These are phyloP conservation scores for Atherinomorus stipes DNA, from an alignment of 2,113 vertebrate genomes.

Conservation along the genomic window DNA sequence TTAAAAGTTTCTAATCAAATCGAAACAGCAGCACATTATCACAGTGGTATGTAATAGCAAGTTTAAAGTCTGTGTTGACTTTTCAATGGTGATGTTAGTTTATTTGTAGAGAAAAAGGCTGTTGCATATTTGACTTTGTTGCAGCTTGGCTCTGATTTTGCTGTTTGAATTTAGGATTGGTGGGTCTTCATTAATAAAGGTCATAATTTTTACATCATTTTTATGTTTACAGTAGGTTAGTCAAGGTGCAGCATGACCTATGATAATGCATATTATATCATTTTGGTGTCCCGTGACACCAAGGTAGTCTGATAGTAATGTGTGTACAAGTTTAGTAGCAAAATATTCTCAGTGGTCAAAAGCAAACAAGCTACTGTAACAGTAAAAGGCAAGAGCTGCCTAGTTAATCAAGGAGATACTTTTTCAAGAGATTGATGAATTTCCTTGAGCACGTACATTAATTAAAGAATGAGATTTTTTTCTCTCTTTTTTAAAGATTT, in stretches of 20 bases:
- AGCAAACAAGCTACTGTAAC: conserved; percentile 63
- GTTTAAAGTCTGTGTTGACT: too few relatives aligned
- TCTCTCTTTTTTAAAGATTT: conserved; percentile 35
- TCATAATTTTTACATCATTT: too few relatives aligned
- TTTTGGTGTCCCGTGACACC: too few relatives aligned
- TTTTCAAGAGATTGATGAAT: conserved; percentile 66
- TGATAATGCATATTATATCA: background rate
- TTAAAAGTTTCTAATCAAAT: too few relatives aligned
- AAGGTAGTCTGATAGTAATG: conserved; percentile 14
- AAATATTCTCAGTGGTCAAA: conserved; percentile 48
- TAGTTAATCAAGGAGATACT: conserved; percentile 74
- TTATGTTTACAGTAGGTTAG: too few relatives aligned
- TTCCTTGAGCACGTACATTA: conserved; percentile 56
- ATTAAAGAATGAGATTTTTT: conserved; percentile 61
- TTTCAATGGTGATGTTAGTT: too few relatives aligned
- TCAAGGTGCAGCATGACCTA: conserved; percentile 18
- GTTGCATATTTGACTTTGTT: too few relatives aligned
- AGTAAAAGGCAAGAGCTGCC: conserved; percentile 41
- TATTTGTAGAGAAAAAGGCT: too few relatives aligned
- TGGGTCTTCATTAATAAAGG: background rate
- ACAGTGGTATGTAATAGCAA: too few relatives aligned
- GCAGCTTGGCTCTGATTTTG: too few relatives aligned
- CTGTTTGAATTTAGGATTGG: too few relatives aligned
- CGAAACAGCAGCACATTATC: too few relatives aligned
- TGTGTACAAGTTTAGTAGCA: conserved; percentile 17